Evolutionary conservation across 1,140 invertebrate genomes (phyloP), one percentile per base, ranked within the genome.

Genomic region (Drosophila eugracilis): DNA sequence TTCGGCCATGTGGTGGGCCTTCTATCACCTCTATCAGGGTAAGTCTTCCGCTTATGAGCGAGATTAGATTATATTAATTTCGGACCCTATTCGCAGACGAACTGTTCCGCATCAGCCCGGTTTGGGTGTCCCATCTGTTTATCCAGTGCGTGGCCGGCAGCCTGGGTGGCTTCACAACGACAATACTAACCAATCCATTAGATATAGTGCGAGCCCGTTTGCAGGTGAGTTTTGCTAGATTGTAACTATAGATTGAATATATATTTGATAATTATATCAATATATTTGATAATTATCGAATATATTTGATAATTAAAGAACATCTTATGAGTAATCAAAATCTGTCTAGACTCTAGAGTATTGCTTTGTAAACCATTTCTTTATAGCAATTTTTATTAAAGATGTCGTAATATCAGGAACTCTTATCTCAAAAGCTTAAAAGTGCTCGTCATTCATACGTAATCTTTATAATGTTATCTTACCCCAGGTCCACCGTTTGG

Each of bases 21-120:
- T 99, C 77, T 99, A 99, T 93, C 97, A 97, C 60, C 93, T 96
- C 42, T 99, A 98, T 92, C 97, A 98, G 95, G 97, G 97, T 98
- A 93, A 92, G 76, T 88, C 37, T 21, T 50, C 28, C 22, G 24
- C 6, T 30, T 6, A 39, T 48, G 17, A 7, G 4, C 0, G 7
- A 21, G 57, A 60, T 60, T 17, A 41, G 21, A 47, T 53, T 48
- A 58, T 22, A 6, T 49, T 1, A 60, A 49, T 53, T 65, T 59
- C 9, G 89, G 9, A 14, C 19, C 4, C 9, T 45, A 19, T 63
- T 15, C 17, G 22, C 28, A 98, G 97, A 97, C 88, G 94, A 97
- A 91, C 92, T 98, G n/a, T 92, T 95, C 63, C 93, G 92, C 59
- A 91, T 96, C 50, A 92, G 96, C 53, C 97, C 97, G 1, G 70